A percentile compares a stretch with the other conserved stretches of the same genome.
These are phyloP conservation scores for Crossaster papposus DNA, from an alignment of 53 echinoderm and acorn worm species.

Conservation along the genomic window DNA sequence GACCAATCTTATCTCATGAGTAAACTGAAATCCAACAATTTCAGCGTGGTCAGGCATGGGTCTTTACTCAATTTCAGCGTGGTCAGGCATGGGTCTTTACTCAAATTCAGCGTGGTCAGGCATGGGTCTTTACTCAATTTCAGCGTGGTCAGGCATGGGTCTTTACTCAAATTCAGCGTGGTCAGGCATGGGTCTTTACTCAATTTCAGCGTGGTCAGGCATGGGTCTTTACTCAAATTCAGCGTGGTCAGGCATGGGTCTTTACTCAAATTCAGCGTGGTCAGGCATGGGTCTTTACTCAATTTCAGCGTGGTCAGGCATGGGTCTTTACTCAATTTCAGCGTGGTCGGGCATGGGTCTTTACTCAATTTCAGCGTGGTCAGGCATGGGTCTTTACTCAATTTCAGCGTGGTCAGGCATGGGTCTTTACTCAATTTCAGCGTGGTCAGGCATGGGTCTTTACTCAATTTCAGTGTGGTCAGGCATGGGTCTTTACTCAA, in stretches of 20 bases:
- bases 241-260: too few species aligned
- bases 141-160: background rate
- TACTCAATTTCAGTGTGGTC: slow-evolving; percentile 28
- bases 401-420: background rate
- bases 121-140: too few species aligned
- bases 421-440: slow-evolving; percentile 35
- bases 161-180: slow-evolving; percentile 83
- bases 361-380: slow-evolving; percentile 29
- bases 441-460: background rate
- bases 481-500: slow-evolving; percentile 29
- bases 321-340: slow-evolving; percentile 35
- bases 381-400: slow-evolving; percentile 28
- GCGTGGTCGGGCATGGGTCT: background rate
- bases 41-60: background rate
- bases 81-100: background rate
- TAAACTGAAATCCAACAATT: background rate
- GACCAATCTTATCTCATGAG: too few species aligned
- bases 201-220: background rate
- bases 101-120: slow-evolving; percentile 95
- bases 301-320: background rate
- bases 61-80: background rate
- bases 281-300: slow-evolving; percentile 5
- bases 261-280: background rate
- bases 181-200: too few species aligned
- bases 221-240: slow-evolving; percentile 65